Conservation (phyloP, 2,888 invertebrate genomes). For the Agriotes lineatus region DNA sequence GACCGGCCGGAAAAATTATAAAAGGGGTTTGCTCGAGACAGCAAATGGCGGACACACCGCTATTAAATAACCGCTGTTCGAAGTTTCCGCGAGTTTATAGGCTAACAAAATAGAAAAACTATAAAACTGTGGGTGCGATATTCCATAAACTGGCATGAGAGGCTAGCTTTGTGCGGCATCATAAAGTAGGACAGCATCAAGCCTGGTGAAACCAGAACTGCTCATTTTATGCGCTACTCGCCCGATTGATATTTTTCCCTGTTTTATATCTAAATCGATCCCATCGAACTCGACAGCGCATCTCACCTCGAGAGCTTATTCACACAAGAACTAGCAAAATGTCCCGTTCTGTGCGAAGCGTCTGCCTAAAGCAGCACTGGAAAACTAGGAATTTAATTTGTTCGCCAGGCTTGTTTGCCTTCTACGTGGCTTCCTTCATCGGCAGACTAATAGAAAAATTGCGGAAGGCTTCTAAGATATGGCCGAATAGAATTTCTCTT, state of each 20-base stretch:
- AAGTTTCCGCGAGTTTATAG: conserved; percentile 37
- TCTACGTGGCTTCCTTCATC: too few species aligned
- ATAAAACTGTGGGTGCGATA: conserved; percentile 47
- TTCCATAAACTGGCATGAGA: conserved; percentile 41
- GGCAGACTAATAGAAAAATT: too few species aligned
- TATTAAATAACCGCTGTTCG: conserved; percentile 37
- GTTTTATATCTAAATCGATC: conserved; percentile 52
- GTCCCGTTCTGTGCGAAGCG: too few species aligned
- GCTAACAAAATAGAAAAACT: conserved; percentile 47
- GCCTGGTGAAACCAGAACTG: conserved; percentile 52
- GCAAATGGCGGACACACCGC: conserved; percentile 3
- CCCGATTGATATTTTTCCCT: conserved; percentile 47
- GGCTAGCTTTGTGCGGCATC: conserved; percentile 30
- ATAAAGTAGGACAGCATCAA: conserved; percentile 45
- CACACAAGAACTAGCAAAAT: neutral
- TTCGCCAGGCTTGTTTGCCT: too few species aligned
- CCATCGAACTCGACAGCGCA: conserved; percentile 48
- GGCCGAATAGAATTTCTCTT: neutral
- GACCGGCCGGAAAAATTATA: neutral
- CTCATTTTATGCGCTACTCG: conserved; percentile 54
- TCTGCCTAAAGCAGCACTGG: too few species aligned
- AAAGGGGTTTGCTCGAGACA: neutral
- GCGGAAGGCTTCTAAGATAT: too few species aligned
- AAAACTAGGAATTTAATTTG: too few species aligned
- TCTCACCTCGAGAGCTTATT: neutral